These are phyloP conservation scores for Smutsia temminckii DNA, from an alignment of 2,797 vertebrate species.

Conservation along the genomic window DNA sequence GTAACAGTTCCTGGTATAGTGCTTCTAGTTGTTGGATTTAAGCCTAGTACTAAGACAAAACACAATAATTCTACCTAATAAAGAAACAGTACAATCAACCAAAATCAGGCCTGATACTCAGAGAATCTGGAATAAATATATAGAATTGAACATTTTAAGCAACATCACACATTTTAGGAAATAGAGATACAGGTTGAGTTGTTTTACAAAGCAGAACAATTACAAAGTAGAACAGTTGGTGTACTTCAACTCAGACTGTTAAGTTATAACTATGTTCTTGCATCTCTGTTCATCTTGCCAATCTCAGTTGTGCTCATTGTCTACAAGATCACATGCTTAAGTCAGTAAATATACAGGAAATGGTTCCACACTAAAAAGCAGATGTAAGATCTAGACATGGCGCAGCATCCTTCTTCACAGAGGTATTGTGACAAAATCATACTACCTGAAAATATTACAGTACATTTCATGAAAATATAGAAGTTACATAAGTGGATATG, in stretches of 20 bases:
- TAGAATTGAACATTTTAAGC: neutral
- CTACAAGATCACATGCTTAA: neutral
- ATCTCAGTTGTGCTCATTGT: neutral
- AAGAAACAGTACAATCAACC: slow-evolving; percentile 10
- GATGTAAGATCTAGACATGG: neutral
- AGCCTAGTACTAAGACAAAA: slow-evolving; percentile 4
- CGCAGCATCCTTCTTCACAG: neutral
- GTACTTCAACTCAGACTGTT: neutral
- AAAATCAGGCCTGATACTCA: neutral
- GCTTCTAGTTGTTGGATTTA: neutral
- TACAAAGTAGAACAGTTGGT: too few relatives aligned
- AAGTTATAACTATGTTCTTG: neutral
- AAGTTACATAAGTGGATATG: neutral
- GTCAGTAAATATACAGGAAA: neutral
- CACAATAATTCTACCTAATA: neutral
- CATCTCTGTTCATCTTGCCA: neutral
- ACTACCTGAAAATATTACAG: neutral
- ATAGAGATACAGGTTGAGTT: neutral
- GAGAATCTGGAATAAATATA: neutral
- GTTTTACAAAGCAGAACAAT: neutral
- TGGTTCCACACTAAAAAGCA: neutral
- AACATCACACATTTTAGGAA: neutral
- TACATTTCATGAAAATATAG: neutral
- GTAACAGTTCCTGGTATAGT: neutral
- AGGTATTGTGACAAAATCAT: neutral